A percentile compares a stretch with the other conserved stretches of the same genome.
phyloP scores from a whole-genome alignment of 2,797 vertebrate species.

The Rhinogobio ventralis region DNA sequence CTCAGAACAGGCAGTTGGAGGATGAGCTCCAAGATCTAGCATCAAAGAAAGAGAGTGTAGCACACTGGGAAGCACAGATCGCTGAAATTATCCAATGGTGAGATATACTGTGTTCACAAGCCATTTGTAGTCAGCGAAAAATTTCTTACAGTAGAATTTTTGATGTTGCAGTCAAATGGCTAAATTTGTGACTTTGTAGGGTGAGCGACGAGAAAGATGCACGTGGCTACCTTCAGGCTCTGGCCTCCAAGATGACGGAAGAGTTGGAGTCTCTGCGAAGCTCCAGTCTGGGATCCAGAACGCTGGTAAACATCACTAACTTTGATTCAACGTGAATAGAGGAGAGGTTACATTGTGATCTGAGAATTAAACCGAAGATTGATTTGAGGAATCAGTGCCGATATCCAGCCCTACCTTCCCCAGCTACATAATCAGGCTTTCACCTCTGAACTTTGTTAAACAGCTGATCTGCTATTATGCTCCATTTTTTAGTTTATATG shows the following conservation, averaged over 20 bases:
- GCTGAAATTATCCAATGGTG: slow-evolving; percentile 98
- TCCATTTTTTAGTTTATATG: slow-evolving; percentile 25
- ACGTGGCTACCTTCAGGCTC: slow-evolving; percentile 93
- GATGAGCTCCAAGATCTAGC: slow-evolving; percentile 92
- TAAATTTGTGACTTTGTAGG: slow-evolving; percentile 72
- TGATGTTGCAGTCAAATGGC: not conserved
- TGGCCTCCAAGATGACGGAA: slow-evolving; percentile 97
- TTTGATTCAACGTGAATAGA: not conserved
- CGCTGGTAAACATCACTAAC: slow-evolving; percentile 80
- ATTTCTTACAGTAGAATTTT: not conserved
- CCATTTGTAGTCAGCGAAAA: not conserved
- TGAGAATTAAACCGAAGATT: not conserved
- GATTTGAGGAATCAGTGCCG: not conserved
- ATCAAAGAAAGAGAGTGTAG: slow-evolving; percentile 92
- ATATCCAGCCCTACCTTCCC: not conserved
- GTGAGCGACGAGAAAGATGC: slow-evolving; percentile 98
- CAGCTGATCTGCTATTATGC: slow-evolving; percentile 11
- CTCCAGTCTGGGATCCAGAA: slow-evolving; percentile 88
- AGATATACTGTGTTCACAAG: not conserved
- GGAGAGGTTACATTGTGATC: not conserved
- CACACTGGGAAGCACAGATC: slow-evolving; percentile 98
- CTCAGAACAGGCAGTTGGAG: slow-evolving; percentile 92
- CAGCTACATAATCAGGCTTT: not conserved
- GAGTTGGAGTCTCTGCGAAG: slow-evolving; percentile 91
- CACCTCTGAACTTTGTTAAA: not conserved